Evolutionary conservation across 2,888 invertebrate genomes (phyloP).

Genomic region (Lissonota sp.): DNA sequence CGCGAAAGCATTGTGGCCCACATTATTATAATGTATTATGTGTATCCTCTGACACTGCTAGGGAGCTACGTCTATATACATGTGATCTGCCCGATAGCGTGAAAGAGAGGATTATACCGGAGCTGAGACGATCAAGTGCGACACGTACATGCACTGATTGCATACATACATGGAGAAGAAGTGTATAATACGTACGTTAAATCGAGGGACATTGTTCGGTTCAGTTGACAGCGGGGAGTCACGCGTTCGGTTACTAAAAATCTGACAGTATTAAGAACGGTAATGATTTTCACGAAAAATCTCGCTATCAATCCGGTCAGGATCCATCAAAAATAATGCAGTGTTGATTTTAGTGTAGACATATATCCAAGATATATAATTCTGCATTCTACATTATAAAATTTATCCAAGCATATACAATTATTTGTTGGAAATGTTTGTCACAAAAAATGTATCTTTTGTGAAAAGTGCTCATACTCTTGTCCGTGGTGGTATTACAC

Average conservation of each 20-base stretch:
- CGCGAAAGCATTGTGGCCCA: slow-evolving; percentile 82
- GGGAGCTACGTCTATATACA: slow-evolving; percentile 55
- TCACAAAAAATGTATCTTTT: too few species aligned
- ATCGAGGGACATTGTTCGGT: slow-evolving; percentile 77
- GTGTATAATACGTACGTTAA: slow-evolving; percentile 58
- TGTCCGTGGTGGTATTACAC: too few species aligned
- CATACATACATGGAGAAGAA: slow-evolving; percentile 32
- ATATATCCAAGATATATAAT: too few species aligned
- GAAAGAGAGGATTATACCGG: slow-evolving; percentile 44
- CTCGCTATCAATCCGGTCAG: too few species aligned
- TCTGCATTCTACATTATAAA: too few species aligned
- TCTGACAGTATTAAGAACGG: slow-evolving; percentile 12
- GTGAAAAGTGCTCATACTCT: too few species aligned
- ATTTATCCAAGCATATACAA: too few species aligned
- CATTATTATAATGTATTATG: slow-evolving; percentile 79
- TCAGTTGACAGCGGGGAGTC: slow-evolving; percentile 51
- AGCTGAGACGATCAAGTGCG: slow-evolving; percentile 42
- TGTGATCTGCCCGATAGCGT: slow-evolving; percentile 10
- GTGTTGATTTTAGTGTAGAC: too few species aligned
- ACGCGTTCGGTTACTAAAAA: slow-evolving; percentile 72
- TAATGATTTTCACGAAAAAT: slow-evolving; percentile 10
- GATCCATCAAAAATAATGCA: too few species aligned
- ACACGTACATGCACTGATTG: slow-evolving; percentile 34
- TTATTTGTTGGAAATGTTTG: too few species aligned
- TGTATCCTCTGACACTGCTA: slow-evolving; percentile 71